Conservation (phyloP, 2,797 vertebrate species). For the Cossypha dichroa region DNA sequence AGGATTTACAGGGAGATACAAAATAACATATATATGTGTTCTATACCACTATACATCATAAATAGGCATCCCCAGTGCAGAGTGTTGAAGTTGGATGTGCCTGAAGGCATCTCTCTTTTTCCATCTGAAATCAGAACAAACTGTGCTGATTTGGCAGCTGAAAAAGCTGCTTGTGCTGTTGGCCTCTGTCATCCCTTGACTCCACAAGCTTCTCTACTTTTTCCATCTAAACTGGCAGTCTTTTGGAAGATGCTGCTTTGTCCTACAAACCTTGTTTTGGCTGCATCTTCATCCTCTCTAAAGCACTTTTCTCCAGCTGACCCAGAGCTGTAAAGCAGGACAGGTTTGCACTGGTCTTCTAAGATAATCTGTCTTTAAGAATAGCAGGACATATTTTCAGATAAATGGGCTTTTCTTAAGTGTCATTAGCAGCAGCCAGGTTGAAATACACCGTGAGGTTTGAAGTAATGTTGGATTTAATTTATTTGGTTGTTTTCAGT, state of each 20-base stretch:
- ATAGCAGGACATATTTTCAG: neutral
- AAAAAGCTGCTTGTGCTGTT: neutral
- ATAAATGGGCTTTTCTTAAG: neutral
- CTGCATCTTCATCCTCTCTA: neutral
- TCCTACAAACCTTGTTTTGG: neutral
- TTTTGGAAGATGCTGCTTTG: neutral
- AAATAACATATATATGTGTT: neutral
- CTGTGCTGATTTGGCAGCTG: neutral
- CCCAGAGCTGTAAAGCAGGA: neutral
- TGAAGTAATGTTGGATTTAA: neutral
- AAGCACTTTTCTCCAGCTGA: neutral
- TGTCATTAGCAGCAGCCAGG: neutral
- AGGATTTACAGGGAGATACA: neutral
- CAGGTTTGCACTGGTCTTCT: neutral
- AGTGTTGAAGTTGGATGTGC: neutral
- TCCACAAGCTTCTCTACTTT: neutral
- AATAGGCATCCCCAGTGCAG: neutral
- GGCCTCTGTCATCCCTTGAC: neutral
- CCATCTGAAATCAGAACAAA: neutral
- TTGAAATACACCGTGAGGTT: neutral
- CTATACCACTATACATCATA: neutral
- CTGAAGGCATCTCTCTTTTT: neutral
- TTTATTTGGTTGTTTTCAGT: neutral
- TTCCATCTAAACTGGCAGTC: neutral
- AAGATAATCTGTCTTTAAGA: neutral